These are phyloP conservation scores for Abscondita cerata DNA, from an alignment of 2,888 invertebrate genomes.

Conservation along the genomic window DNA sequence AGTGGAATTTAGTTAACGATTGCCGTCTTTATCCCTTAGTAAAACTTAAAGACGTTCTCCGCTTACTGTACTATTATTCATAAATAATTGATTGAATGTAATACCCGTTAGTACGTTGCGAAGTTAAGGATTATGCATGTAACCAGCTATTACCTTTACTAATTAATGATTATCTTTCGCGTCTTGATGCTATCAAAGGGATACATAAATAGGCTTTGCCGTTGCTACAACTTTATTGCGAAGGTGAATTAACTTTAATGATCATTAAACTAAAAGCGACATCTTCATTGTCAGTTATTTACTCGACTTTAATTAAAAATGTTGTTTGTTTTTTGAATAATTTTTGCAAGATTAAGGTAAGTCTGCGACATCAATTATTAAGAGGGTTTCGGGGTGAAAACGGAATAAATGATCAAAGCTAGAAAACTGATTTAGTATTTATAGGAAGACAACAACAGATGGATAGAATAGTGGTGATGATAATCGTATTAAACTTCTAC, in stretches of 20 bases:
- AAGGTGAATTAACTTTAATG: conserved; percentile 15
- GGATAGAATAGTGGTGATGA: conserved; percentile 9
- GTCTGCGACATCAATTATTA: conserved; percentile 22
- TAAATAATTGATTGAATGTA: conserved; percentile 32
- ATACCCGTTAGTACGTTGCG: conserved; percentile 22
- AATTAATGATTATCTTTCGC: conserved; percentile 33
- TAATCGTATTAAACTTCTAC: not conserved
- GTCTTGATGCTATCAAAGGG: conserved; percentile 33
- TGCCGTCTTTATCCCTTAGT: too few species aligned
- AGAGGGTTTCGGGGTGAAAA: conserved; percentile 21
- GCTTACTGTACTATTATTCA: conserved; percentile 23
- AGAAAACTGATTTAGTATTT: conserved; percentile 18
- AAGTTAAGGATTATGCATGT: conserved; percentile 30
- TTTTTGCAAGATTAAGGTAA: not conserved
- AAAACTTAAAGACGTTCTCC: not conserved
- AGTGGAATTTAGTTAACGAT: too few species aligned
- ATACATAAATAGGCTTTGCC: conserved; percentile 25
- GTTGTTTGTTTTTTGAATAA: not conserved
- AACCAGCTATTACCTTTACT: conserved; percentile 34
- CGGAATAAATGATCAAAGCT: conserved; percentile 32
- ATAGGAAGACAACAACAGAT: conserved; percentile 30
- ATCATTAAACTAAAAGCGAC: conserved; percentile 7
- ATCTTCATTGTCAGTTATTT: conserved; percentile 10
- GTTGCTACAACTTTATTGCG: conserved; percentile 23
- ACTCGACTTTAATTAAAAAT: conserved; percentile 9